These are phyloP conservation scores for Thera britannica DNA, from an alignment of 2,888 invertebrate genomes.

Conservation along the genomic window DNA sequence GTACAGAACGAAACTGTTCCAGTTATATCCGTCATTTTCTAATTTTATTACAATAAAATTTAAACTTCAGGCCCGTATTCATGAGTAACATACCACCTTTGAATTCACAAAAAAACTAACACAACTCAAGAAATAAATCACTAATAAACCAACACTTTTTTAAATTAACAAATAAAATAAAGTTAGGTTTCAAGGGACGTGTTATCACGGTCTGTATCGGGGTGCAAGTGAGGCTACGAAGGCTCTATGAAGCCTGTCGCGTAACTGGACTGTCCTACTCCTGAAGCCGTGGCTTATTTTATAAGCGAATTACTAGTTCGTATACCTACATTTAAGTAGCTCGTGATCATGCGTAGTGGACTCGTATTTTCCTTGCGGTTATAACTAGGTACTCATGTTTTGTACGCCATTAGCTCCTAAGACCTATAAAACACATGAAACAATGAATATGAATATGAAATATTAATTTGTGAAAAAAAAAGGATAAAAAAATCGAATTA, in stretches of 20 bases:
- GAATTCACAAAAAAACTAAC: constrained; percentile 3
- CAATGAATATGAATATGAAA: too few relatives aligned
- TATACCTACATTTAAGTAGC: background rate
- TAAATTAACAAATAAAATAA: constrained; percentile 3
- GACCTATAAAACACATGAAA: too few relatives aligned
- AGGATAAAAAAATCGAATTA: too few relatives aligned
- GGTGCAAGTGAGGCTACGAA: constrained; percentile 64
- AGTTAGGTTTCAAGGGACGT: constrained; percentile 49
- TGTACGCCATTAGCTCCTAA: too few relatives aligned
- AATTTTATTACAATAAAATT: too few relatives aligned
- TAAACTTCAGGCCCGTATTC: background rate
- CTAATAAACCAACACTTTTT: constrained; percentile 4
- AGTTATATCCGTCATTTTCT: too few relatives aligned
- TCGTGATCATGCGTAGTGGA: constrained; percentile 24
- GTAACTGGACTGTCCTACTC: constrained; percentile 22
- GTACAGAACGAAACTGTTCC: too few relatives aligned
- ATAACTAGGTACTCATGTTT: too few relatives aligned
- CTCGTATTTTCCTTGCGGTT: background rate
- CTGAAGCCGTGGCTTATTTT: constrained; percentile 28
- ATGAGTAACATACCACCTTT: constrained; percentile 6
- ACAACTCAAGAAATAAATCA: constrained; percentile 16
- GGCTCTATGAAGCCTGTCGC: constrained; percentile 44
- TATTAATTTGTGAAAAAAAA: too few relatives aligned
- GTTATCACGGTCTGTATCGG: constrained; percentile 56
- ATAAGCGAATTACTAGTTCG: constrained; percentile 21